These are phyloP conservation scores for Megalops cyprinoides DNA, from an alignment of 2,797 vertebrate species.

Conservation along the genomic window DNA sequence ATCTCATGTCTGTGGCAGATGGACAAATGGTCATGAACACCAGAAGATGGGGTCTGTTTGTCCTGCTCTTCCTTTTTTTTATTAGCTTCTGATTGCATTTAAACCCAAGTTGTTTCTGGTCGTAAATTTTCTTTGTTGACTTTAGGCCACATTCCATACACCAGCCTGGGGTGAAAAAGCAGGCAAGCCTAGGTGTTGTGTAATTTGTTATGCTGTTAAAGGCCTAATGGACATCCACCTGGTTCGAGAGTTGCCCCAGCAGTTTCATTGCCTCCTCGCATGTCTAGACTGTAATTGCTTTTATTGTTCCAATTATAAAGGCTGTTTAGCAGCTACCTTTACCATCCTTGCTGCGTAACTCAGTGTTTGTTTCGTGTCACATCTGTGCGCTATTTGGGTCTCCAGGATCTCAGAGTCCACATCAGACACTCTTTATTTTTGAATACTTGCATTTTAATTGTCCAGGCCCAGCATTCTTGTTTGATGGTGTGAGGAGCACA, in stretches of 20 bases:
- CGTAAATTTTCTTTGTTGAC: conserved; percentile 75
- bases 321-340: conserved; percentile 71
- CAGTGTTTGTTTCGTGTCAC: neutral
- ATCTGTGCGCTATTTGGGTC: conserved; percentile 42
- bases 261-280: conserved; percentile 63
- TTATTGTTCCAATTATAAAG: conserved; percentile 80
- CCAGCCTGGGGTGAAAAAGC: conserved; percentile 60
- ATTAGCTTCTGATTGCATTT: conserved; percentile 70
- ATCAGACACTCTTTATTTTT: conserved; percentile 60
- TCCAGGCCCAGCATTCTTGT: neutral
- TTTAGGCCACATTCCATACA: conserved; percentile 68
- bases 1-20: conserved; percentile 60
- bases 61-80: conserved; percentile 59
- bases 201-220: conserved; percentile 80
- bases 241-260: conserved; percentile 68
- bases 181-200: conserved; percentile 62
- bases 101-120: conserved; percentile 68
- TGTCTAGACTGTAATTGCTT: conserved; percentile 74
- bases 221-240: conserved; percentile 74
- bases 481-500: neutral
- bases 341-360: conserved; percentile 5
- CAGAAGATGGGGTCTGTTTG: conserved; percentile 57
- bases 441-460: neutral
- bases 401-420: conserved; percentile 67
- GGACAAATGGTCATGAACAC: conserved; percentile 70